phyloP scores from a whole-genome alignment of 1,140 invertebrate species.

The Aphaenogaster ashmeadi region DNA sequence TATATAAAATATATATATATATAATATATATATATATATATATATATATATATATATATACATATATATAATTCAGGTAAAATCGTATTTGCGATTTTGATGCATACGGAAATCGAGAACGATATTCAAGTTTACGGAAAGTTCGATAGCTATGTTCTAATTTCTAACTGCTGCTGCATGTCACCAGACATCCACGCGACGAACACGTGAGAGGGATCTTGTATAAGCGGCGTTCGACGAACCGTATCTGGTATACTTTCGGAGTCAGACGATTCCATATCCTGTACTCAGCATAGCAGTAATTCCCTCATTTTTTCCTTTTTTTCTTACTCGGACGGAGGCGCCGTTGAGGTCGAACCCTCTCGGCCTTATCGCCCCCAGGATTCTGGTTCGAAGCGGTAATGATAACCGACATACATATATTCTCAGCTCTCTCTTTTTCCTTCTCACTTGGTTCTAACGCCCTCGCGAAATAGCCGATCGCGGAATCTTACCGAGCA shows the following conservation, averaged over 20 bases:
- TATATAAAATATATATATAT: background rate
- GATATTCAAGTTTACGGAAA: slow-evolving; percentile 10
- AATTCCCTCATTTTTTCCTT: slow-evolving; percentile 20
- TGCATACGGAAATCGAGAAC: background rate
- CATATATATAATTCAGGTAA: background rate
- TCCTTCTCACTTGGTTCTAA: slow-evolving; percentile 35
- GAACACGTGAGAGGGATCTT: slow-evolving; percentile 19
- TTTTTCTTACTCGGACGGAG: slow-evolving; percentile 46
- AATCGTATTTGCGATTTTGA: background rate
- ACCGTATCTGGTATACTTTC: background rate
- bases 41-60: background rate
- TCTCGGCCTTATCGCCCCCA: slow-evolving; percentile 60
- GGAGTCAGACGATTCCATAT: background rate
- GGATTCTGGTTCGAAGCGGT: slow-evolving; percentile 74
- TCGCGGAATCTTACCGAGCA: slow-evolving; percentile 75
- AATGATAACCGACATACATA: slow-evolving; percentile 72
- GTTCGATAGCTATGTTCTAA: slow-evolving; percentile 13
- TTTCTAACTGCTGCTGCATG: background rate
- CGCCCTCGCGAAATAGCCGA: slow-evolving; percentile 51
- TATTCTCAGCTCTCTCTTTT: slow-evolving; percentile 56
- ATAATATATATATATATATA: background rate
- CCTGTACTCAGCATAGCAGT: slow-evolving; percentile 20
- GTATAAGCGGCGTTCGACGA: background rate
- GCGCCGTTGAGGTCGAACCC: slow-evolving; percentile 69
- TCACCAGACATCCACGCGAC: slow-evolving; percentile 41